A percentile compares a stretch with the other conserved stretches of the same genome.
These are phyloP conservation scores for Parauchenoglanis punctatus DNA, from an alignment of 2,797 vertebrate species.

Conservation along the genomic window DNA sequence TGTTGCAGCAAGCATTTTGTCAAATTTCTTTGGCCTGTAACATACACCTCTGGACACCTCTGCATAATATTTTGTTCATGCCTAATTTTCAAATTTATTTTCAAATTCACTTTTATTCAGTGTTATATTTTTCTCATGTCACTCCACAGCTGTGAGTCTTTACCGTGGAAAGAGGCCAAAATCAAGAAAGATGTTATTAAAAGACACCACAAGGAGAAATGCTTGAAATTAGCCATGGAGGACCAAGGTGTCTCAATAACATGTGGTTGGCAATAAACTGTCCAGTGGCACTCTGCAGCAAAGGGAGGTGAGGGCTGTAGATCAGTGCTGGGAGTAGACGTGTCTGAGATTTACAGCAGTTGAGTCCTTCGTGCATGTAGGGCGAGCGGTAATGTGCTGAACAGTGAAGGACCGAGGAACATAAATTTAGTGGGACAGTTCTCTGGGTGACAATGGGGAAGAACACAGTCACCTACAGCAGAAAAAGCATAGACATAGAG, in stretches of 20 bases:
- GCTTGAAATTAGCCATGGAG: constrained; percentile 27
- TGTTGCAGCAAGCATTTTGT: background rate
- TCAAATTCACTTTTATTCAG: background rate
- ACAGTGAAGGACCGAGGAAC: constrained; percentile 36
- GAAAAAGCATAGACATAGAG: background rate
- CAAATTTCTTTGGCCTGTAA: background rate
- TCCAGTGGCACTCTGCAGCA: background rate
- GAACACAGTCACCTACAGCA: constrained; percentile 41
- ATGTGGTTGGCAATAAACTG: constrained; percentile 41
- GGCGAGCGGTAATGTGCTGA: constrained; percentile 46
- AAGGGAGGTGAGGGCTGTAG: constrained; percentile 36
- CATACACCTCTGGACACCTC: background rate
- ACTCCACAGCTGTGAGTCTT: background rate
- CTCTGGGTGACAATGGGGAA: constrained; percentile 26
- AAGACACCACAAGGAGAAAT: constrained; percentile 24
- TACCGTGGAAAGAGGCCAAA: background rate
- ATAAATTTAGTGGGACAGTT: constrained; percentile 46
- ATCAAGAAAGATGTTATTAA: constrained; percentile 11
- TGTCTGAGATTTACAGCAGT: constrained; percentile 50
- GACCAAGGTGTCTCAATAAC: constrained; percentile 30
- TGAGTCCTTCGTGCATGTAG: constrained; percentile 54
- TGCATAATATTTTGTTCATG: background rate
- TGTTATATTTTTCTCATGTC: background rate
- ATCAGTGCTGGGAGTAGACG: constrained; percentile 50
- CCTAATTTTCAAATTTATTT: background rate